Evolutionary conservation across 1,140 invertebrate species (phyloP).

Genomic region (Bombus waltoni): DNA sequence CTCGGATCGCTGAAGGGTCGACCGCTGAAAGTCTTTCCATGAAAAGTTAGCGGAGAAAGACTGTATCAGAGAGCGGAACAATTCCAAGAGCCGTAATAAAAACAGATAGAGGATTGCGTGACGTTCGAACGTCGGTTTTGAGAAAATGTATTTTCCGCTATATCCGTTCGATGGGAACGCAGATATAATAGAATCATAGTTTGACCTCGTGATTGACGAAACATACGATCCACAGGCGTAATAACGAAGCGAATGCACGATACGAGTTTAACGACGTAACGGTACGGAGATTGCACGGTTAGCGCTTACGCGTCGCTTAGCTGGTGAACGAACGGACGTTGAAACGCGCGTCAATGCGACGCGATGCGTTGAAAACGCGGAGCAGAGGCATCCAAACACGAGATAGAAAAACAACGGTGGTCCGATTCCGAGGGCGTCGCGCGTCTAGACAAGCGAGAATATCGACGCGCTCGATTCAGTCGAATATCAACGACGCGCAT

Average conservation of each 20-base stretch:
- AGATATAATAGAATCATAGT: background rate
- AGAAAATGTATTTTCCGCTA: background rate
- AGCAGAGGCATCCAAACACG: background rate
- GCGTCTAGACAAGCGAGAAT: background rate
- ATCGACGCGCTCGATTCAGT: background rate
- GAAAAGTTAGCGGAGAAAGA: background rate
- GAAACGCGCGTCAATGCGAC: no score
- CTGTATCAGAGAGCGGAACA: background rate
- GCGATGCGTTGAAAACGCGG: background rate
- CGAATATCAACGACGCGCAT: background rate
- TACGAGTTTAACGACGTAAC: constrained; percentile 2
- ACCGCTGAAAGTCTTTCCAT: background rate
- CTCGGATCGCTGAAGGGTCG: background rate
- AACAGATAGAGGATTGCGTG: background rate
- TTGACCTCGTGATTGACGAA: background rate
- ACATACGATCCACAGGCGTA: background rate
- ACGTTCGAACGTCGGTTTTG: background rate
- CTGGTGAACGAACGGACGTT: background rate
- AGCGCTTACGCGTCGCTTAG: background rate
- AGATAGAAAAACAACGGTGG: constrained; percentile 8
- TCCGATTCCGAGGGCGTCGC: constrained; percentile 2
- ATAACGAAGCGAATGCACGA: constrained; percentile 30
- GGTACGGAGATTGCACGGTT: constrained; percentile 23
- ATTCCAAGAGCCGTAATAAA: background rate
- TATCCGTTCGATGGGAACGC: background rate